Evolutionary conservation across 2,797 vertebrate species (phyloP), one percentile per base, ranked within the genome.

Genomic region (Neosilurus hyrtlii): DNA sequence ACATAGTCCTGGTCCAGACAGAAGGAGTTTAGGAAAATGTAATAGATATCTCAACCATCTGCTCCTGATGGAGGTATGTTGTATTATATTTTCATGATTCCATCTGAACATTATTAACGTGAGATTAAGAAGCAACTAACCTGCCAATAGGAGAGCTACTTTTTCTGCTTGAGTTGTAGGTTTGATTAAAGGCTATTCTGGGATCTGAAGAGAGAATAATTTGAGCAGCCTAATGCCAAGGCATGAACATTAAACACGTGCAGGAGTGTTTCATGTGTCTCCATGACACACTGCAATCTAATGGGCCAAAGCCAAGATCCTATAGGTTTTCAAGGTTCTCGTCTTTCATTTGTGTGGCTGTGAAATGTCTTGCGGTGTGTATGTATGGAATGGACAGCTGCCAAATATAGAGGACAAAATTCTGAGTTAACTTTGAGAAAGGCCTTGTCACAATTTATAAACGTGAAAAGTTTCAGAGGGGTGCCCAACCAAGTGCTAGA

Each of bases 181-280:
- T 90, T 87, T 90, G 91, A 92, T 91, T 90, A 90, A 88, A 90
- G 81, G 83, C 88, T 84, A 88, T 85, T 88, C 85, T 81, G 43
- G 82, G 86, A 85, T 71, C 30, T 70, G 37, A 85, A 79, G 66
- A 86, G 73, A 84, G 88, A 87, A 89, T 88, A 84, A 87, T 83
- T 86, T 59, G 11, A 86, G 75, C 71, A 80, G 83, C 82, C 80
- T 85, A 90, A 88, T 90, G 73, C 84, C 81, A 68, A 84, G 30
- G 57, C 82, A 78, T 80, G 84, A 88, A 81, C 82, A 79, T 83
- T 86, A 83, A 89, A 86, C 83, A 81, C 56, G 68, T 66, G 88
- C 89, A 85, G 74, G 89, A 89, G 86, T 16, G 68, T 86, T 86
- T 90, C 76, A 85, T 73, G 86, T 85, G 87, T 82, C 89, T 87